Base-by-base conservation (phyloP, 2,888 invertebrate species). In the Cephonodes hylas region DNA sequence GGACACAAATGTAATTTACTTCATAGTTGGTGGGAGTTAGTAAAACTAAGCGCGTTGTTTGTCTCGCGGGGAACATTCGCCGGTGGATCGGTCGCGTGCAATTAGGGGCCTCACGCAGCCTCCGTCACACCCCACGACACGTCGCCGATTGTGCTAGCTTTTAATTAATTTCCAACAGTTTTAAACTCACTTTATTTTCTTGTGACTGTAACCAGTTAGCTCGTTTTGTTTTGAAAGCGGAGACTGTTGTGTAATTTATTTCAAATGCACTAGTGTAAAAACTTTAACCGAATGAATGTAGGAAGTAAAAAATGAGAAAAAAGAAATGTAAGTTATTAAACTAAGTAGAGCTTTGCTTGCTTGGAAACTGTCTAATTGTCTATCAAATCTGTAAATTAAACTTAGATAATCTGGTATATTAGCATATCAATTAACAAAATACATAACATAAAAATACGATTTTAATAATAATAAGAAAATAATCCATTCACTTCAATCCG, bases 91-190 rank as follows among this genome's bases (percentile, higher is more conserved):
- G 65, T 44, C 58, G 60, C 60, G 64, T 67, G 68, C 74, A 73
- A 75, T 75, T 73, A 75, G 68, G 59, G 62, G 60, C 56, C 62
- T 59, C 64, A 61, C 48, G 25, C 3, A 10, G n/a, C 18, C 57
- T 67, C n/a, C n/a, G n/a, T 71, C 69, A 73, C 60, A 70, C 44
- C 42, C 13, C 15, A 63, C 73, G 71, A 69, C 59, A 58, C 20
- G 42, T 45, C 27, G 18, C 15, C 10, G 44, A 27, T 44, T 59
- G 59, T 59, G 27, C 10, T 15, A 13, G 53, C 31, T 31, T 31
- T 53, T 31, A 53, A 53, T 53, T 53, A 53, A 53, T 53, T 53
- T 53, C 53, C 31, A 4, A 5, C 6, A 10, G 27, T 8, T 48
- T 53, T 53, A 27, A 53, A 53, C 48, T 31, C 27, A 53, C 48